phyloP scores from a whole-genome alignment of 2,113 vertebrate genomes.

The Oncorhynchus kisutch region DNA sequence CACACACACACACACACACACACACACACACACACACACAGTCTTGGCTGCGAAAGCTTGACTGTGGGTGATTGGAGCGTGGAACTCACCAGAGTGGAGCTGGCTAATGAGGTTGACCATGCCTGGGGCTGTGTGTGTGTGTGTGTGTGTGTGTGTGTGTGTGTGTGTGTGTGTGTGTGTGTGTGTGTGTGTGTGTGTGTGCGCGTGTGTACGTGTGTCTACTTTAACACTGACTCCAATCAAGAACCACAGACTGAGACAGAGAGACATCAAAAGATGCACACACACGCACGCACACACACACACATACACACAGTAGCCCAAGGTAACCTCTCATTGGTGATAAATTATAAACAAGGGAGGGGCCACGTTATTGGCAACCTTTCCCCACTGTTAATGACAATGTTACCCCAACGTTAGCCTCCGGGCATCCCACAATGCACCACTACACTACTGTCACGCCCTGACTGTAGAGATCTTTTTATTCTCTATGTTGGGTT shows the following conservation, averaged over 20 bases:
- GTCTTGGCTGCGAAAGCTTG: not conserved
- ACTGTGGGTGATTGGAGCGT: not conserved
- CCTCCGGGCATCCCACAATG: constrained; percentile 20
- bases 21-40: too few species aligned
- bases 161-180: not conserved
- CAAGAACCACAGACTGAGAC: too few species aligned
- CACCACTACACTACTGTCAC: too few species aligned
- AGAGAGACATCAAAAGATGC: too few species aligned
- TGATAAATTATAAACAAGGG: constrained; percentile 57
- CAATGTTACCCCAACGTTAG: not conserved
- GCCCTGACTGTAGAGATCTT: too few species aligned
- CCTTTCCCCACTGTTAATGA: constrained; percentile 21
- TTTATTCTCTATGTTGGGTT: not conserved
- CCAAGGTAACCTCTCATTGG: constrained; percentile 37
- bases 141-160: not conserved
- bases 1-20: too few species aligned
- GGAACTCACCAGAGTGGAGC: constrained; percentile 42
- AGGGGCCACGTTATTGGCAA: constrained; percentile 12
- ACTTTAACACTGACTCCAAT: too few species aligned
- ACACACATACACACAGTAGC: constrained; percentile 33
- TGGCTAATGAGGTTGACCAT: constrained; percentile 52
- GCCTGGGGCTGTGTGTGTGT: constrained; percentile 14
- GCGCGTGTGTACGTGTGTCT: not conserved
- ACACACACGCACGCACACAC: not conserved
- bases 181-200: not conserved